Percentiles rank a stretch among this genome's conserved stretches.
Evolutionary conservation across 2,888 invertebrate species (phyloP).

Genomic region (Prionchulus punctatus): DNA sequence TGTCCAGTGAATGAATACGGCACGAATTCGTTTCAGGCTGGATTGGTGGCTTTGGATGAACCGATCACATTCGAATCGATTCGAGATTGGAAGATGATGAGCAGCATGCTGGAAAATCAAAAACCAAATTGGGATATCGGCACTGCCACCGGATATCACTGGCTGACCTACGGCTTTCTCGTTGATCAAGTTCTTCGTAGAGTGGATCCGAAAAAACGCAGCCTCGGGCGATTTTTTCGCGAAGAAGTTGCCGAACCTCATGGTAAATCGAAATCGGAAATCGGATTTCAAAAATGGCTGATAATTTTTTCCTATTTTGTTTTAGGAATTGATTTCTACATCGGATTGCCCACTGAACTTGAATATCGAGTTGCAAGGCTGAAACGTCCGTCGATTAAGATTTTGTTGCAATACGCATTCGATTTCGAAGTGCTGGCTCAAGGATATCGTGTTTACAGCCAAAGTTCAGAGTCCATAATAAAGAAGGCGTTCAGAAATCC

Average conservation of each 20-base stretch:
- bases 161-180: constrained; percentile 35
- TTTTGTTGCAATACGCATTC: no score
- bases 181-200: constrained; percentile 34
- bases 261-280: no score
- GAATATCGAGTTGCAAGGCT: constrained; percentile 27
- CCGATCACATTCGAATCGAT: constrained; percentile 27
- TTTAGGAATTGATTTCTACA: constrained; percentile 30
- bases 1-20: no score
- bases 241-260: constrained; percentile 16
- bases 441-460: no score
- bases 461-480: no score
- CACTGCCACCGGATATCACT: constrained; percentile 36
- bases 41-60: constrained; percentile 31
- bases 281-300: no score
- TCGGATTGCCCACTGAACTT: constrained; percentile 26
- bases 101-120: constrained; percentile 29
- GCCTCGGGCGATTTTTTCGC: constrained; percentile 30
- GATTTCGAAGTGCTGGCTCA: no score
- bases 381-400: constrained; percentile 18
- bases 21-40: constrained; percentile 26
- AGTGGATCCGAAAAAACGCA: constrained; percentile 32
- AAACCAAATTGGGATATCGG: constrained; percentile 32
- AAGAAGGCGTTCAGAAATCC: no score
- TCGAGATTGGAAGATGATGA: constrained; percentile 25
- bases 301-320: no score